A percentile compares a stretch with the other conserved stretches of the same genome.
phyloP scores from a whole-genome alignment of 1,140 invertebrate species.

The Pogonomyrmex californicus region DNA sequence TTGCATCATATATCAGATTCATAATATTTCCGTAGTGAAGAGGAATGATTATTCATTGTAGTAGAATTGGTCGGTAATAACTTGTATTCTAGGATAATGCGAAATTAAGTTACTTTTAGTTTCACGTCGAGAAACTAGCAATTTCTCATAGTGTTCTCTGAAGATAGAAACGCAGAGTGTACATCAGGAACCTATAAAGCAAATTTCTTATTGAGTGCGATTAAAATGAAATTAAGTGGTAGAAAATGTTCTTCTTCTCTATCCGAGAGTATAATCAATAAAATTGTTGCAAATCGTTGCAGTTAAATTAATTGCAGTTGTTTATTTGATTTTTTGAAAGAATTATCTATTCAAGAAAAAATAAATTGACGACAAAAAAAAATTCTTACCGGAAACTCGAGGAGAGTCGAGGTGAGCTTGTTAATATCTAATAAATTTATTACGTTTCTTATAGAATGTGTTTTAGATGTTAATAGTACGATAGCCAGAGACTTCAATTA shows the following conservation, averaged over 20 bases:
- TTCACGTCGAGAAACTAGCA: not conserved
- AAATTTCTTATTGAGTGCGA: conserved; percentile 10
- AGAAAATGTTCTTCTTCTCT: not conserved
- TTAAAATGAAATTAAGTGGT: conserved; percentile 26
- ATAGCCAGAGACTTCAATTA: conserved; percentile 33
- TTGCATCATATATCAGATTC: not conserved
- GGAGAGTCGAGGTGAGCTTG: not conserved
- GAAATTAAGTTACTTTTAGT: not conserved
- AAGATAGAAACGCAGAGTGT: not conserved
- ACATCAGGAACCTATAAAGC: conserved; percentile 6
- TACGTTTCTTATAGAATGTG: not conserved
- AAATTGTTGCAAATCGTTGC: not conserved
- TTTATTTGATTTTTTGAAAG: conserved; percentile 9
- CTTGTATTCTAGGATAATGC: not conserved
- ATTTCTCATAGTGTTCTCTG: not conserved
- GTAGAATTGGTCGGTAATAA: not conserved
- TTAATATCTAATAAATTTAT: not conserved
- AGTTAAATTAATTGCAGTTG: not conserved
- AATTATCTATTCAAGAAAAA: not conserved
- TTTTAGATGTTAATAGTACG: not conserved
- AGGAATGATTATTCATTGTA: not conserved
- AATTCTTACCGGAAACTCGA: not conserved
- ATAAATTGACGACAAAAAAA: not conserved
- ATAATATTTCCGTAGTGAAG: not conserved
- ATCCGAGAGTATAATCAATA: not conserved